Conservation (phyloP, 2,113 vertebrate species). For the Elachura formosa region DNA sequence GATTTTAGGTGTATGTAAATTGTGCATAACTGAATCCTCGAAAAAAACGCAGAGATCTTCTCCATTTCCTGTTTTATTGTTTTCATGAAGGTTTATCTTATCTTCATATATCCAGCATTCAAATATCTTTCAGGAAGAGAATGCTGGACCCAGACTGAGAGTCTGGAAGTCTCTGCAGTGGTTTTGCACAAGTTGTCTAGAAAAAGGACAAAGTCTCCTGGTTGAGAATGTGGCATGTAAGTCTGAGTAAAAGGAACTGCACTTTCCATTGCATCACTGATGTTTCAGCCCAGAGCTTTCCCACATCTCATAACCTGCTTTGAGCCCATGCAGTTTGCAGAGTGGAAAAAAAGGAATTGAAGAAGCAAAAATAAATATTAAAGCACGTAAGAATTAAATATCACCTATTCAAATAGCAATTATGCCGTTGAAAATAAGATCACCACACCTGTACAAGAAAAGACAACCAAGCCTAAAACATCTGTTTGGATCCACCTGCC, state of each 20-base stretch:
- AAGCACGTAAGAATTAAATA: conserved; percentile 92
- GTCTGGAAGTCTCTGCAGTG: neutral
- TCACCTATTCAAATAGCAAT: conserved; percentile 94
- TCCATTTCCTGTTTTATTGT: neutral
- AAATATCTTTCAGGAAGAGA: neutral
- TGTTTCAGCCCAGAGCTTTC: neutral
- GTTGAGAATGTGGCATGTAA: neutral
- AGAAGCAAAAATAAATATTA: conserved; percentile 93
- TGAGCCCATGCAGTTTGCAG: neutral
- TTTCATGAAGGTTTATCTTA: neutral
- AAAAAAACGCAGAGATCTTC: neutral
- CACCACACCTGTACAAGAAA: conserved; percentile 95
- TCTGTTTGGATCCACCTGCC: conserved; percentile 98
- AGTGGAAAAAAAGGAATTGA: conserved; percentile 64
- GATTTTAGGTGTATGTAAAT: neutral
- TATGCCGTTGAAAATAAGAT: conserved; percentile 87
- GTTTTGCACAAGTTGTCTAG: neutral
- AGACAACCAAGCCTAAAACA: conserved; percentile 87
- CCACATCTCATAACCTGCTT: conserved; percentile 5
- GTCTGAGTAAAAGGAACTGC: neutral
- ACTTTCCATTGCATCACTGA: neutral
- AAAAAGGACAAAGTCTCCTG: neutral
- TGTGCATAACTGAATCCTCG: neutral
- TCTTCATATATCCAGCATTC: fast-evolving
- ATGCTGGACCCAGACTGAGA: neutral